These are phyloP conservation scores for Datnioides undecimradiatus DNA, from an alignment of 2,113 vertebrate species.

Conservation along the genomic window DNA sequence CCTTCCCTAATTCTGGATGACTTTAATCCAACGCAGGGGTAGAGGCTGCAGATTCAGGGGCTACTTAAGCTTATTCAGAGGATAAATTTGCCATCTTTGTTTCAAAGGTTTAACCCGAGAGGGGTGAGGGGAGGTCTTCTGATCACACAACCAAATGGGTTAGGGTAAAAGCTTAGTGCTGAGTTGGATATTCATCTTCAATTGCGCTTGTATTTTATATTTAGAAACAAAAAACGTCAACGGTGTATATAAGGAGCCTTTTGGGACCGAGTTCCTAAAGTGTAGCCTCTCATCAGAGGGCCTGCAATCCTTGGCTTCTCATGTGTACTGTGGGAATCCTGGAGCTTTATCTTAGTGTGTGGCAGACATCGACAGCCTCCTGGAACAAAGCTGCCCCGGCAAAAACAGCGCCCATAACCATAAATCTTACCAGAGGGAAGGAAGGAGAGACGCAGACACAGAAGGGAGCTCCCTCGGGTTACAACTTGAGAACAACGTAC, in stretches of 20 bases:
- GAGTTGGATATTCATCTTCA: neutral
- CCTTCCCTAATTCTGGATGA: conserved; percentile 36
- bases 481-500: conserved; percentile 64
- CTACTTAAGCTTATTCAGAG: conserved; percentile 58
- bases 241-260: neutral
- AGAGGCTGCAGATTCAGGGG: conserved; percentile 34
- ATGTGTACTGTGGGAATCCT: conserved; percentile 64
- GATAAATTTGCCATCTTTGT: conserved; percentile 62
- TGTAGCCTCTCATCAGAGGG: neutral
- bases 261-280: neutral
- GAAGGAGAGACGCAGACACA: conserved; percentile 41
- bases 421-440: conserved; percentile 65
- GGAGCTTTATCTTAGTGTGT: conserved; percentile 58
- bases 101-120: conserved; percentile 63
- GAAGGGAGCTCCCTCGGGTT: conserved; percentile 36
- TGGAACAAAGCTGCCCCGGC: conserved; percentile 64
- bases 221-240: neutral
- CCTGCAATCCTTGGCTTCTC: conserved; percentile 30
- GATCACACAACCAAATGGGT: conserved; percentile 17
- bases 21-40: conserved; percentile 62
- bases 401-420: conserved; percentile 57
- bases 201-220: neutral
- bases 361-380: conserved; percentile 58
- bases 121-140: conserved; percentile 10
- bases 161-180: conserved; percentile 27